These are phyloP conservation scores for Drosophila kepulauana DNA, from an alignment of 1,140 invertebrate species.

Conservation along the genomic window DNA sequence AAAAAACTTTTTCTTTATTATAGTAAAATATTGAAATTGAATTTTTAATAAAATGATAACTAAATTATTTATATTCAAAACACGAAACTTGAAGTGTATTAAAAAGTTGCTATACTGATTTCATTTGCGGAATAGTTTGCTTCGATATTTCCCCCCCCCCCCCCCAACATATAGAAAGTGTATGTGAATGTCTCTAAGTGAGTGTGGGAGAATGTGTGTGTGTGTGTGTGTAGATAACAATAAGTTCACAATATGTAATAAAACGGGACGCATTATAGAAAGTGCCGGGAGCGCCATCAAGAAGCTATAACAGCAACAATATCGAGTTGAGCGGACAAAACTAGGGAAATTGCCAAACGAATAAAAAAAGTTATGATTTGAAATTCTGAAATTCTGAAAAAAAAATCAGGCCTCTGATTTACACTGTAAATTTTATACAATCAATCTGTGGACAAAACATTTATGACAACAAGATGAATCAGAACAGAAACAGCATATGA, in stretches of 20 bases:
- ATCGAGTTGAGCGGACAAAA: constrained; percentile 17
- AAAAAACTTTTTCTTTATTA: too few relatives aligned
- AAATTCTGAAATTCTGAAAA: constrained; percentile 15
- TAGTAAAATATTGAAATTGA: too few relatives aligned
- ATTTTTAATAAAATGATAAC: too few relatives aligned
- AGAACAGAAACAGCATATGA: too few relatives aligned
- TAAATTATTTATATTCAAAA: too few relatives aligned
- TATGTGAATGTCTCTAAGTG: constrained; percentile 2
- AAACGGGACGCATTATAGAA: constrained; percentile 73
- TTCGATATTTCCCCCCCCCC: constrained; percentile 36
- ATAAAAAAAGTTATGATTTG: constrained; percentile 4
- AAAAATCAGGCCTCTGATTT: constrained; percentile 6
- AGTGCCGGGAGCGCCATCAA: constrained; percentile 64
- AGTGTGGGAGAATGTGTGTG: constrained; percentile 12
- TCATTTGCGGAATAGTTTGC: not conserved
- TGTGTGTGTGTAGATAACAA: constrained; percentile 55
- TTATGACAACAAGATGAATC: too few relatives aligned
- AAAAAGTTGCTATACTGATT: not conserved
- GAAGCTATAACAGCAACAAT: constrained; percentile 47
- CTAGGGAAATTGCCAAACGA: constrained; percentile 14
- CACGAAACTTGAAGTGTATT: constrained; percentile 10
- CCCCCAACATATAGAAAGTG: constrained; percentile 52
- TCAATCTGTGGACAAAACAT: not conserved
- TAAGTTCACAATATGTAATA: constrained; percentile 80
- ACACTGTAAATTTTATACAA: not conserved